Evolutionary conservation across 2,888 invertebrate genomes (phyloP).

Genomic region (Leucania comma): DNA sequence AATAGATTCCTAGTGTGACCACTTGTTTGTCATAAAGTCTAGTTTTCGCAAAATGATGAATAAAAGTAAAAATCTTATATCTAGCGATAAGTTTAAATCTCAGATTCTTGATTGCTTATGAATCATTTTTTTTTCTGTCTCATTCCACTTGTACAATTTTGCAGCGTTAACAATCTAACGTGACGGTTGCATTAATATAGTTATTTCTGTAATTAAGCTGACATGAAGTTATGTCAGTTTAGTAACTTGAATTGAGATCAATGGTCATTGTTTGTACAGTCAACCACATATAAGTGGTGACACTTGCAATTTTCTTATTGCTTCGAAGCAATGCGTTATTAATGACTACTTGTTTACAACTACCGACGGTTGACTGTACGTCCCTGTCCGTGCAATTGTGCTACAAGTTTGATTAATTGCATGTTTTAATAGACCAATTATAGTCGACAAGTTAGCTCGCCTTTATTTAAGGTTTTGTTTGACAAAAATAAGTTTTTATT

Average conservation of each 20-base stretch:
- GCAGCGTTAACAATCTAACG: slow-evolving; percentile 1
- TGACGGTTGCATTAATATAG: slow-evolving; percentile 31
- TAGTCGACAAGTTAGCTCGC: slow-evolving; percentile 51
- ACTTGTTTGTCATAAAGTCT: slow-evolving; percentile 10
- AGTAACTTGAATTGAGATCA: slow-evolving; percentile 57
- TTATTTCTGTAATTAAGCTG: slow-evolving; percentile 52
- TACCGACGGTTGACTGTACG: neutral
- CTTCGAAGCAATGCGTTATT: neutral
- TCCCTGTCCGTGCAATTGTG: slow-evolving; percentile 46
- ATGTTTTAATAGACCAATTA: slow-evolving; percentile 78
- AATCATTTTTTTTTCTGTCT: slow-evolving; percentile 10
- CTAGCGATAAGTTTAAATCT: neutral
- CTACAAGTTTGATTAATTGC: slow-evolving; percentile 78
- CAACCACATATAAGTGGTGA: neutral
- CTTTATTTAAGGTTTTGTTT: slow-evolving; percentile 35
- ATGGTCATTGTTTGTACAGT: slow-evolving; percentile 50
- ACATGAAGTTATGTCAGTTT: slow-evolving; percentile 33
- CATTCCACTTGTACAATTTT: slow-evolving; percentile 20
- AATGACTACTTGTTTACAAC: neutral
- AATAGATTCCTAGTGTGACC: slow-evolving; percentile 11
- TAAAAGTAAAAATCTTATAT: neutral
- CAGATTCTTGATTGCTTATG: neutral
- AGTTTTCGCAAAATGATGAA: neutral
- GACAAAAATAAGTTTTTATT: slow-evolving; percentile 10
- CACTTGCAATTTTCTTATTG: neutral